These are phyloP conservation scores for Syngnathus floridae DNA, from an alignment of 2,113 vertebrate species.

Conservation along the genomic window DNA sequence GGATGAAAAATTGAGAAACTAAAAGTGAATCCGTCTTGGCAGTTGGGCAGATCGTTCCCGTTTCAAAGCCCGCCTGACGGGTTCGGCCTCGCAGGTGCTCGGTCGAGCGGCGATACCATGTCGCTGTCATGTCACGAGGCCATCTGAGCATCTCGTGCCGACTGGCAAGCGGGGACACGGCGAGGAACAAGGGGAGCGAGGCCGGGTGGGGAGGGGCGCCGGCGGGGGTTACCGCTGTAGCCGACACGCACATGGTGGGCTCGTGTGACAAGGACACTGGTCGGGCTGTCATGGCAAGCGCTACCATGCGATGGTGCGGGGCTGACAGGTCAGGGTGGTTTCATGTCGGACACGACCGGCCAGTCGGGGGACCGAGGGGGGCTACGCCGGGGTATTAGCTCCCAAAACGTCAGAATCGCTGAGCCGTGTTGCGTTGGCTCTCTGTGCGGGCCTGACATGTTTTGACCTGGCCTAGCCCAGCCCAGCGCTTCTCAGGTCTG, in stretches of 20 bases:
- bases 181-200: constrained; percentile 46
- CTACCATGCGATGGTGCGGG: constrained; percentile 47
- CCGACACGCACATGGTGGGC: constrained; percentile 36
- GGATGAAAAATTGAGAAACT: neutral
- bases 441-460: constrained; percentile 26
- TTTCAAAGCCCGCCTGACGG: constrained; percentile 23
- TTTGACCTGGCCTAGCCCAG: constrained; percentile 36
- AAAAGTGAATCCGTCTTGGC: neutral
- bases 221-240: constrained; percentile 26
- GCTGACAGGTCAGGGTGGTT: constrained; percentile 65
- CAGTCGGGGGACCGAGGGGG: constrained; percentile 18
- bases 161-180: constrained; percentile 35
- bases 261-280: constrained; percentile 67
- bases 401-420: constrained; percentile 46
- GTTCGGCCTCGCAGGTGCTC: constrained; percentile 22
- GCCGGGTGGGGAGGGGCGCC: constrained; percentile 19
- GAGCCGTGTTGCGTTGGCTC: constrained; percentile 33
- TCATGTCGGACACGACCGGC: constrained; percentile 45
- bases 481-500: no score
- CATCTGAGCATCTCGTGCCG: constrained; percentile 53
- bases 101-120: constrained; percentile 53
- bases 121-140: constrained; percentile 66
- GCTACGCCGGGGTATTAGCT: constrained; percentile 43
- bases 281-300: constrained; percentile 60
- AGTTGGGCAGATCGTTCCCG: constrained; percentile 12